Base-by-base conservation (phyloP, 2,113 vertebrate species). In the Perca schrenkii region DNA sequence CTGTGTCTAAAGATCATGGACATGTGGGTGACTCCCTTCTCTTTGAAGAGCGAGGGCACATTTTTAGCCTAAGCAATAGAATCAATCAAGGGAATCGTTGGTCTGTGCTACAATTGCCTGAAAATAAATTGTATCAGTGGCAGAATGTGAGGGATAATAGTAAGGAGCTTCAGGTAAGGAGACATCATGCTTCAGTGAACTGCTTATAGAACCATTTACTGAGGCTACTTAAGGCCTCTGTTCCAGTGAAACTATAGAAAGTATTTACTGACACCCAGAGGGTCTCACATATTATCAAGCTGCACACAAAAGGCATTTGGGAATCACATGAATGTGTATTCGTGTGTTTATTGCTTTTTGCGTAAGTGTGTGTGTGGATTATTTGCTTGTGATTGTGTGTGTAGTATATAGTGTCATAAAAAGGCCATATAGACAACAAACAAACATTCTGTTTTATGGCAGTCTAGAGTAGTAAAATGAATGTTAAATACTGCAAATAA, bases 101-200 rank as follows among this genome's bases (percentile, higher is more conserved):
- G 66, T 56, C 75, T 82, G 66, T 84, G 86, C 77, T 12, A 69
- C 71, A 79, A 72, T 2, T 60, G 79, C 63, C 50, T 65, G 65
- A 77, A 84, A 89, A 76, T 86, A 74, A 82, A 83, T 77, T 79
- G 46, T 75, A 86, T 88, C 82, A 88, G 79, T 77, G 86, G 85
- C 84, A 80, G 84, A 87, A 71, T 84, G 70, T 88, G 79, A 64
- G 34, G 65, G 71, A 85, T 91, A 79, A 86, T 81, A 60, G 83
- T 71, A 31, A 73, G 34, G 43, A 28, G 53, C 74, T 81, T 88
- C 77, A 86, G 79, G 86, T 85, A 82, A 80, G 62, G 61, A 85
- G 49, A 82, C 49, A 43, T 47, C 76, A 88, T 80, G 87, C 77
- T 50, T 87, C 77, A 64, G 53, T 83, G 71, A 65, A 76, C 73